These are phyloP conservation scores for Melospiza georgiana DNA, from an alignment of 2,113 vertebrate species.

Conservation along the genomic window DNA sequence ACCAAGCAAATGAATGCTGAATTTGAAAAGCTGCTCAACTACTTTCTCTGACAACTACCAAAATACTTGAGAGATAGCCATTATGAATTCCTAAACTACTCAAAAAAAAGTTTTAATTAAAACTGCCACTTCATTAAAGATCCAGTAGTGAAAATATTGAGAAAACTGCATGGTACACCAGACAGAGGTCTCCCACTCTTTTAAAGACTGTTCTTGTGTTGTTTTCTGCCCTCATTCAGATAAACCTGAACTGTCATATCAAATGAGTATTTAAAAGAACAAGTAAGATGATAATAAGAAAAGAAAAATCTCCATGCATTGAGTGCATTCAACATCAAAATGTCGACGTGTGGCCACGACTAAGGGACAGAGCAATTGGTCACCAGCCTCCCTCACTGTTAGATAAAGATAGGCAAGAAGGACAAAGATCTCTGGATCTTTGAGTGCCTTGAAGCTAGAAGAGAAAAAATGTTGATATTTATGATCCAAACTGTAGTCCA, in stretches of 20 bases:
- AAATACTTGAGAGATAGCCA: neutral
- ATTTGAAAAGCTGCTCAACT: neutral
- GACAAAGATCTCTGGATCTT: neutral
- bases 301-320: neutral
- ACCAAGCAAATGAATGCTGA: neutral
- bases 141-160: neutral
- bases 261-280: neutral
- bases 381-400: neutral
- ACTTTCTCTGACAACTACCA: neutral
- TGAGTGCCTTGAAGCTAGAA: neutral
- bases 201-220: neutral
- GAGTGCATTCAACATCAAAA: neutral
- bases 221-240: neutral
- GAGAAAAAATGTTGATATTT: neutral
- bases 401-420: neutral
- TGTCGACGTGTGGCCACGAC: neutral
- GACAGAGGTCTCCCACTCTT: neutral
- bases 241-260: neutral
- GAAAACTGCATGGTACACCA: neutral
- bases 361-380: neutral
- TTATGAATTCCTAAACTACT: neutral
- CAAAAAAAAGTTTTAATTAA: neutral
- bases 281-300: neutral
- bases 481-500: neutral
- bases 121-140: neutral